These are phyloP conservation scores for Centrocercus urophasianus DNA, from an alignment of 2,113 vertebrate genomes.

Conservation along the genomic window DNA sequence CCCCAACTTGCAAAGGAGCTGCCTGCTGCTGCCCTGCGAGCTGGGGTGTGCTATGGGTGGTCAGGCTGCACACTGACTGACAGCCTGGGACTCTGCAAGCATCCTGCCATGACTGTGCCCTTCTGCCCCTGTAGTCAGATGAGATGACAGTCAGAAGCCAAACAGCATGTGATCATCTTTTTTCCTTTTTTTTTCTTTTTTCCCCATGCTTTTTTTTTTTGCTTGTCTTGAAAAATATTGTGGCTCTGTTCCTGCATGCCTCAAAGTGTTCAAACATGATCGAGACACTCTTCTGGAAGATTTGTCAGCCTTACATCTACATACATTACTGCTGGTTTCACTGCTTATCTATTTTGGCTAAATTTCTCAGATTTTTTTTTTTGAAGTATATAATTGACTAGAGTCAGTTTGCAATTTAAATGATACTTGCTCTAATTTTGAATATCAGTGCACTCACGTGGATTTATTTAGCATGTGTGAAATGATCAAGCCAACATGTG, in stretches of 20 bases:
- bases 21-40: not conserved
- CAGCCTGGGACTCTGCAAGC: not conserved
- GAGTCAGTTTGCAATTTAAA: slow-evolving; percentile 42
- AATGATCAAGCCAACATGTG: not conserved
- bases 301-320: not conserved
- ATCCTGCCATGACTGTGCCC: not conserved
- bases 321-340: not conserved
- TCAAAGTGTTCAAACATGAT: not conserved
- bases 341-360: not conserved
- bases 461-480: slow-evolving; percentile 9
- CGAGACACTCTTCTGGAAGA: not conserved
- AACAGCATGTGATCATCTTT: not conserved
- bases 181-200: not conserved
- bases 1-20: not conserved
- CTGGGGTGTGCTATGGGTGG: not conserved
- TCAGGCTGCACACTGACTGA: not conserved
- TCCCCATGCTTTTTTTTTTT: not conserved
- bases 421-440: slow-evolving; percentile 10
- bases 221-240: not conserved
- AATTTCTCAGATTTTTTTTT: slow-evolving; percentile 2
- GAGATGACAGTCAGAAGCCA: not conserved
- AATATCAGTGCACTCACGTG: not conserved
- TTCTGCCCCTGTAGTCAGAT: not conserved
- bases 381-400: not conserved
- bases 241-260: not conserved